Base-by-base conservation (phyloP, 2,888 invertebrate species). In the Lacanobia oleracea region DNA sequence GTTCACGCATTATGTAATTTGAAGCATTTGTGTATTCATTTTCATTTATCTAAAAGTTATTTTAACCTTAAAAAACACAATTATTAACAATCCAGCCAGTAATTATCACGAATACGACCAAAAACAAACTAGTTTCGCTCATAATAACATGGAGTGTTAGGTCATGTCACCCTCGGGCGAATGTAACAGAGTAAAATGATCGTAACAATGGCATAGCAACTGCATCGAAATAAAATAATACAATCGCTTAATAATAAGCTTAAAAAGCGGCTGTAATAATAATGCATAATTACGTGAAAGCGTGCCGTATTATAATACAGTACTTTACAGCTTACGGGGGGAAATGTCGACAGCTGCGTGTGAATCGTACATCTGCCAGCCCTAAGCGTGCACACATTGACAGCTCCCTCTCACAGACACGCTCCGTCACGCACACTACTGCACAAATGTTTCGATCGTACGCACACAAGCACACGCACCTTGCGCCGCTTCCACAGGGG, bases 261-360 rank as follows among this genome's bases (percentile, higher is more conserved):
- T 88, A 89, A 92, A 92, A 92, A 90, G 87, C 83, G 84, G 77
- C 88, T 79, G 88, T 93, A 94, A 94, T 95, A 95, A 95, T 95
- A 95, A 94, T 91, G 91, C 89, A 93, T 94, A 93, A 94, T 94
- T 94, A 91, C 90, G 93, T 93, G 94, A 95, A 95, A 95, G 95
- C 95, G 95, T 95, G 95, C 95, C 94, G 91, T 93, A 92, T 93
- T 92, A 92, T 89, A 90, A 88, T 89, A 88, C 88, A 88, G 89
- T 91, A 88, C 87, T 89, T 89, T 90, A 90, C 86, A 87, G 88
- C 88, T 88, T 87, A 86, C 81, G 87, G 89, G 89, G 93, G 91
- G 89, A 89, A 88, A 83, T 84, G 86, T 85, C 88, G 94, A 93
- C 95, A 95, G 95, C 95, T 95, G 95, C 94, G 91, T 88, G 90